Percentiles rank a stretch among this genome's conserved stretches.
phyloP scores from a whole-genome alignment of 2,113 vertebrate species.

The Genyomyrus donnyi region DNA sequence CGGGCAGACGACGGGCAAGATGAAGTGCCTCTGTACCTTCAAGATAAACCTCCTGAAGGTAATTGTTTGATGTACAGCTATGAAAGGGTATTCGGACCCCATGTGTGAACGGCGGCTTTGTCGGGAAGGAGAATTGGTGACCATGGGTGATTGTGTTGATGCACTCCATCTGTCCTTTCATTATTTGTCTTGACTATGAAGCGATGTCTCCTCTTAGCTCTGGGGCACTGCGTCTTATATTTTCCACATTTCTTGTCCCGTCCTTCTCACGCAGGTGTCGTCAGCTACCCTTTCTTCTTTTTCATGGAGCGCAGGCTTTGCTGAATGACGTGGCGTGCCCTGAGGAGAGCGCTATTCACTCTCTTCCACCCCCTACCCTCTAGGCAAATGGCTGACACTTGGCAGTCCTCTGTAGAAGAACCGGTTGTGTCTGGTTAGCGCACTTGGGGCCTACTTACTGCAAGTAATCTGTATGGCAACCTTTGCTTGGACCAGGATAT shows the following conservation, averaged over 20 bases:
- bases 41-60: slow-evolving; percentile 76
- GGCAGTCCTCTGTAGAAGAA: background rate
- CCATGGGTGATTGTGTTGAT: background rate
- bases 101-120: background rate
- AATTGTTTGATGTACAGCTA: slow-evolving; percentile 16
- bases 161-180: background rate
- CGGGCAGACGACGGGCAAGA: slow-evolving; percentile 71
- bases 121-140: background rate
- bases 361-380: background rate
- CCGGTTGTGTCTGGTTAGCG: background rate
- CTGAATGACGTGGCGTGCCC: background rate
- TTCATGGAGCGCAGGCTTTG: background rate
- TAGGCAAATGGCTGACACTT: background rate
- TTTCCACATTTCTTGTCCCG: background rate
- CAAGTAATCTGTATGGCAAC: background rate
- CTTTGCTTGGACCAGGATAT: background rate
- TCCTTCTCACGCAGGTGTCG: background rate
- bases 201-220: background rate
- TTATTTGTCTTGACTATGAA: background rate
- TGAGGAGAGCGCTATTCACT: background rate
- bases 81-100: background rate
- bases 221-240: background rate
- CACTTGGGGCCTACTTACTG: background rate
- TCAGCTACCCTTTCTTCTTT: background rate
- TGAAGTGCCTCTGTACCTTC: slow-evolving; percentile 71